These are phyloP conservation scores for Megalops cyprinoides DNA, from an alignment of 2,797 vertebrate species.

Conservation along the genomic window DNA sequence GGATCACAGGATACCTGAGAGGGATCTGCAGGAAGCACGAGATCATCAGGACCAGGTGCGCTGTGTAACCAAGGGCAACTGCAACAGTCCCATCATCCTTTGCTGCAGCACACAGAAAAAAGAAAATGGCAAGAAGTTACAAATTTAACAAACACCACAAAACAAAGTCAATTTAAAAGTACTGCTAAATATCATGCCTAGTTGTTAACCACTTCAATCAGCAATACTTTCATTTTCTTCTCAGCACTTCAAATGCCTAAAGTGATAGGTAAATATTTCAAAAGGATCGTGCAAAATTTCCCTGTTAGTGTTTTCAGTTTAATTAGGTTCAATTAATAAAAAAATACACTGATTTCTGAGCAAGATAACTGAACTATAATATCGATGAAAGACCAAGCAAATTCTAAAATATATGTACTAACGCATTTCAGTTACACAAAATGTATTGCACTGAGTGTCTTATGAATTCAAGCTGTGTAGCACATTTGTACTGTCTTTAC, in stretches of 20 bases:
- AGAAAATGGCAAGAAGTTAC: background rate
- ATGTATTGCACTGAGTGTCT: background rate
- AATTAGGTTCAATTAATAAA: no score
- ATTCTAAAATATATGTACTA: no score
- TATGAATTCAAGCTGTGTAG: background rate
- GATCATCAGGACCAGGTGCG: constrained; percentile 97
- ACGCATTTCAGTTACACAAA: background rate
- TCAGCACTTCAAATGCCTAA: background rate
- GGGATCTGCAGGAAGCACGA: constrained; percentile 97
- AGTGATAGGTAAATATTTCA: background rate
- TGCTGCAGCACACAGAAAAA: constrained; percentile 69
- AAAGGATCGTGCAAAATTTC: background rate
- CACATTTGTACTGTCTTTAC: background rate
- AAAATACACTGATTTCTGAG: no score
- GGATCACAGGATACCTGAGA: constrained; percentile 93
- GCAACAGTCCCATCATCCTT: constrained; percentile 96
- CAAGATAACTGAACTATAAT: no score
- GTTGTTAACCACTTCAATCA: constrained; percentile 23
- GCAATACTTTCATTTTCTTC: background rate
- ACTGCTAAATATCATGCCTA: constrained; percentile 17
- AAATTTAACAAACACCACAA: no score
- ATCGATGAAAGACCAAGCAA: no score
- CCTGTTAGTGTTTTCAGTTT: no score
- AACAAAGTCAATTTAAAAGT: constrained; percentile 1
- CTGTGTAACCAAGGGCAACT: constrained; percentile 94